Evolutionary conservation across 2,797 vertebrate genomes (phyloP).

Genomic region (Cuniculus paca): DNA sequence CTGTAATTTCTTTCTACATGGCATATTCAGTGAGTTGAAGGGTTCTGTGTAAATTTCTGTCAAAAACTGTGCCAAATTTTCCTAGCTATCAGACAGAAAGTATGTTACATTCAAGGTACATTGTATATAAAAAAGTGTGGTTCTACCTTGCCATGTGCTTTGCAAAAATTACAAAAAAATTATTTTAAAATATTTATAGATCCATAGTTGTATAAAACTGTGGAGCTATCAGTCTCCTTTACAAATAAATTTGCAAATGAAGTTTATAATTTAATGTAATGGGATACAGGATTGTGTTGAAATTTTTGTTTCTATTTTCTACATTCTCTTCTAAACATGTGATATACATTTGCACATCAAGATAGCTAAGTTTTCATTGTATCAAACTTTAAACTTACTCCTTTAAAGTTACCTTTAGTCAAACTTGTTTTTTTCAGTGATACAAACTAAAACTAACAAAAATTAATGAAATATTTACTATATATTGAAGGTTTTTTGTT

Average conservation of each 20-base stretch:
- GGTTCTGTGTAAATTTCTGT: background rate
- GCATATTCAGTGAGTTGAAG: background rate
- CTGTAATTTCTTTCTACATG: background rate
- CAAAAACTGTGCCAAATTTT: background rate
- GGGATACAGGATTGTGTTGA: background rate
- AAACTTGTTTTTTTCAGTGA: background rate
- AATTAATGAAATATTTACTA: slow-evolving; percentile 7
- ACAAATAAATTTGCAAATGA: background rate
- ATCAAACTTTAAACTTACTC: slow-evolving; percentile 32
- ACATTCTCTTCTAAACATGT: slow-evolving; percentile 21
- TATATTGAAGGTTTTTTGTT: background rate
- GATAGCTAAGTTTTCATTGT: background rate
- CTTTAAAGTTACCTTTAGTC: background rate
- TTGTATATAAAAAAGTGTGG: background rate
- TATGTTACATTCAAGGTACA: background rate
- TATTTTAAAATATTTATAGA: background rate
- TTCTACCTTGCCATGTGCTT: background rate
- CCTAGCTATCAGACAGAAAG: too few relatives aligned
- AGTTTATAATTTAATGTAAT: background rate
- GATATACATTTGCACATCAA: background rate
- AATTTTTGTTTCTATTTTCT: background rate
- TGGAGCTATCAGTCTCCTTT: background rate
- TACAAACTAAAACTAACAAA: background rate
- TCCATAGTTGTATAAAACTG: background rate
- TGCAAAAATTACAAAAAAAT: background rate